Percentiles rank a stretch among this genome's conserved stretches.
These are phyloP conservation scores for Tubulanus polymorphus DNA, from an alignment of 2,888 invertebrate species.

Conservation along the genomic window DNA sequence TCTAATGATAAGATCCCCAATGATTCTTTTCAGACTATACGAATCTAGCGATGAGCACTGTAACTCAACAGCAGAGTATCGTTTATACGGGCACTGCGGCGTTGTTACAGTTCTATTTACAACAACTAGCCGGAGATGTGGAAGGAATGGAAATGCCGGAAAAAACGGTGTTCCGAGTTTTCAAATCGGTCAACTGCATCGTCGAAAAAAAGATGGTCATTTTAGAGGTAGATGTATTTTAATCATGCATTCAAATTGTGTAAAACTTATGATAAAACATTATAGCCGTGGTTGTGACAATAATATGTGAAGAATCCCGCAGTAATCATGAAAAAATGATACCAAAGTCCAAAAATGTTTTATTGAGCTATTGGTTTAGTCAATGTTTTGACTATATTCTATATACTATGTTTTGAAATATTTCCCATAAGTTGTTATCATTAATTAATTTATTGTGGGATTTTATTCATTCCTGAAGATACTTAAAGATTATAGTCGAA, in stretches of 20 bases:
- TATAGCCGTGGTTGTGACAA: no score
- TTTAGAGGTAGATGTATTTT: constrained; percentile 72
- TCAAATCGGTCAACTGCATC: constrained; percentile 76
- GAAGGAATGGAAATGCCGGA: constrained; percentile 28
- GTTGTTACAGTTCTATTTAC: constrained; percentile 53
- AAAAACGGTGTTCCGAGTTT: constrained; percentile 63
- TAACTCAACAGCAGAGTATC: constrained; percentile 87
- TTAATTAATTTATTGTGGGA: no score
- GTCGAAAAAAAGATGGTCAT: constrained; percentile 78
- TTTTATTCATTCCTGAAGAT: no score
- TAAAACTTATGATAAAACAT: neutral
- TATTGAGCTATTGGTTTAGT: no score
- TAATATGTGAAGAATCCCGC: no score
- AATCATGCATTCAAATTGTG: no score
- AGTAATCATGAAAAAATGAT: no score
- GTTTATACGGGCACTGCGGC: constrained; percentile 75
- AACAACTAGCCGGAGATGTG: constrained; percentile 51
- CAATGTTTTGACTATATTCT: no score
- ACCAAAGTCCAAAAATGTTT: no score
- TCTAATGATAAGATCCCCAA: neutral
- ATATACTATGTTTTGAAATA: no score
- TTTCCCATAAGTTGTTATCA: no score
- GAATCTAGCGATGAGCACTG: constrained; percentile 87
- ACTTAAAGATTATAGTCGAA: neutral
- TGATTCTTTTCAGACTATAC: constrained; percentile 73